These are phyloP conservation scores for Spatula versicolor DNA, from an alignment of 2,797 vertebrate genomes.

Conservation along the genomic window DNA sequence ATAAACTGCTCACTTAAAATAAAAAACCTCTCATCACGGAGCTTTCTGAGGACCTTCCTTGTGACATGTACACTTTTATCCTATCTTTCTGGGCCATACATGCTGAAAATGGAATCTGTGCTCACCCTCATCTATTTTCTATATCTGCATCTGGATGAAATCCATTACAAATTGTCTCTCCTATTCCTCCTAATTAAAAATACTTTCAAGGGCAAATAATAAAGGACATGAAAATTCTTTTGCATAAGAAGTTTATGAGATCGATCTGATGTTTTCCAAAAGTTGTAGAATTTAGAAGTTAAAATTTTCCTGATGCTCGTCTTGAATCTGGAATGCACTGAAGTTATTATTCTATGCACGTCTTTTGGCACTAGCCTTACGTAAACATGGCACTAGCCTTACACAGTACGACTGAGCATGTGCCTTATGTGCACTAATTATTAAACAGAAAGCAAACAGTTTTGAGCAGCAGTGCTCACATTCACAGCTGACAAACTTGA, in stretches of 20 bases:
- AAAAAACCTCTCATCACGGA: neutral
- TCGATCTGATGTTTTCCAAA: neutral
- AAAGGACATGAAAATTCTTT: neutral
- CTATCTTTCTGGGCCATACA: neutral
- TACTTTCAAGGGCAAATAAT: neutral
- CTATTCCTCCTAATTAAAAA: neutral
- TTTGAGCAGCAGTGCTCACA: neutral
- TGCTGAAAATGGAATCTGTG: neutral
- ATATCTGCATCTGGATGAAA: neutral
- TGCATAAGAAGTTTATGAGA: neutral
- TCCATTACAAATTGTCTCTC: neutral
- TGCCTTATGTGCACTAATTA: neutral
- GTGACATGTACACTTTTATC: neutral
- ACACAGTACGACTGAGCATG: neutral
- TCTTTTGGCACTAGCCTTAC: neutral
- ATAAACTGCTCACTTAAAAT: neutral
- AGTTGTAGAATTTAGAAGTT: neutral
- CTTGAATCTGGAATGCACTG: neutral
- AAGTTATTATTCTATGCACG: neutral
- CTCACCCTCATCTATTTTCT: neutral
- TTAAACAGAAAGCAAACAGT: conserved; percentile 49
- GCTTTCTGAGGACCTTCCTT: neutral
- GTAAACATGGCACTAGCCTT: neutral
- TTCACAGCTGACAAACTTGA: neutral
- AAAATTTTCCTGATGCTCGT: neutral